Base-by-base conservation (phyloP, 2,888 invertebrate species). In the Drosophila pseudotalamancana region DNA sequence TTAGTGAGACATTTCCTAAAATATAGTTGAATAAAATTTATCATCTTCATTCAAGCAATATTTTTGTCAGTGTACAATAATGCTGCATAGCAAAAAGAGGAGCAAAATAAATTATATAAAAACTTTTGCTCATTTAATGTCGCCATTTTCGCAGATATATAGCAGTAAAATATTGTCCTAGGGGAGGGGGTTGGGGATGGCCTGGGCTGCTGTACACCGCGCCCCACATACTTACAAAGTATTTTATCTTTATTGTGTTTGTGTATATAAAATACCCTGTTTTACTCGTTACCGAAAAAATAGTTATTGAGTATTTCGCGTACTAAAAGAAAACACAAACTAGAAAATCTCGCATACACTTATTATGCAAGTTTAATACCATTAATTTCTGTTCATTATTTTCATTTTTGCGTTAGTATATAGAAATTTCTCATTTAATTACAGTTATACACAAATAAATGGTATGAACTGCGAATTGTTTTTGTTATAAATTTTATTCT, bases 71-170 rank as follows among this genome's bases (percentile, higher is more conserved):
- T 84, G 81, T 31, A 51, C 2, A 1, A 35, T 56, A 71, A 67
- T 59, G 67, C 49, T 34, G 53, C 34, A 14, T 14, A 39, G n/a
- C n/a, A 14, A 37, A 56, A 49, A 48, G n/a, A 51, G 39, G n/a
- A 64, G 39, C 8, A 37, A 80, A 72, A 84, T 67, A 72, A 75
- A 78, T 81, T 55, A 75, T 72, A 78, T 72, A 81, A 81, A 80
- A 79, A 74, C 57, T 70, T 78, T 84, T 84, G 85, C 82, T 78
- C 85, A 80, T 80, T 81, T 78, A 75, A 78, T 75, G 85, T 80
- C 85, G 75, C 75, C 79, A 84, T 75, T 84, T 74, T 66, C 57
- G 46, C 66, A 64, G 70, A 50, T 75, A 64, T 62, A 72, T 64
- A 62, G 53, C 53, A 45, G 70, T 77, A 64, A 75, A 72, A 69